Evolutionary conservation across 2,113 vertebrate genomes (phyloP), one percentile per base, ranked within the genome.

Genomic region (Hippocampus comes): DNA sequence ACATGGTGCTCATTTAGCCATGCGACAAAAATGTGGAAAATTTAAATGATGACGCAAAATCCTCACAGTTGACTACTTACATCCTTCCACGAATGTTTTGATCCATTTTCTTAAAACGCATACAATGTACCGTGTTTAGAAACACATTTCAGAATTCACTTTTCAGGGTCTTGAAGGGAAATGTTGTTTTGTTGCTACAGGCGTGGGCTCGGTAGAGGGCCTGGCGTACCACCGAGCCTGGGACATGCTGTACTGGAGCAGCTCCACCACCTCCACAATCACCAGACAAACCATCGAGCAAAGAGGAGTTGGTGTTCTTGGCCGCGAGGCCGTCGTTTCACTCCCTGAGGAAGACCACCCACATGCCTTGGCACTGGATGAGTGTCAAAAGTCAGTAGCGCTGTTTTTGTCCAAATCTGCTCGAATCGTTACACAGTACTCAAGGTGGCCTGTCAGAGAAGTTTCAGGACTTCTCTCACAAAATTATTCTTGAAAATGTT

Each of bases 211-310:
- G 30, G 97, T 99, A 34, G 97, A 99, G 80, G 97, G 97, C 15
- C 92, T 99, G 82, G 95, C 97, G 23, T 99, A 99, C 80, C 97
- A 99, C 68, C 89, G 91, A 68, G 94, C 94, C n/a, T 98, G 95
- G 96, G 96, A 98, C 87, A 94, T 96, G 0, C 85, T 99, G 8
- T 99, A 97, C 80, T 99, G 97, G 97, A 98, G 95, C 84, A 99
- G 96, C 82, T 98, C 96, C 46, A 98, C 95, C 17, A 95, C 95
- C 0, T 98, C 96, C 64, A 97, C 94, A 68, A 98, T 99, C 88
- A 96, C 90, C 38, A 93, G 97, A 63, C 95, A 98, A 78, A 94
- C 94, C 0, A 92, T 99, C 71, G 94, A 98, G 82, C 96, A 95
- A 86, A 91, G 78, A 10, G 89, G 91, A 56, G 91, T 78, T 0